phyloP scores from a whole-genome alignment of 2,888 invertebrate genomes.

The Tipula lateralis region DNA sequence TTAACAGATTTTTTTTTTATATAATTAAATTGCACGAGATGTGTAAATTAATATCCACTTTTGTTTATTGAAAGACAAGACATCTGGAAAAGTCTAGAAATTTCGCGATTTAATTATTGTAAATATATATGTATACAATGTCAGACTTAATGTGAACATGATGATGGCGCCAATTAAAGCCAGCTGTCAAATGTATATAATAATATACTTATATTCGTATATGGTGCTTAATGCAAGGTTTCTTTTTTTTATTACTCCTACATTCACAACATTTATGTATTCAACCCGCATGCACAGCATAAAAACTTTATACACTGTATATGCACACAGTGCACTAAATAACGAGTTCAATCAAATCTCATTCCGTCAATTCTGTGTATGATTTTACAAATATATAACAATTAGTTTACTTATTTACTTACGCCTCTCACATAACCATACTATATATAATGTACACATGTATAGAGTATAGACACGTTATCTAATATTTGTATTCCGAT shows the following conservation, averaged over 20 bases:
- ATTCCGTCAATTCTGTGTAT: not conserved
- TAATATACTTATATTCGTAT: not conserved
- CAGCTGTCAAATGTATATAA: not conserved
- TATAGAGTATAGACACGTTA: slow-evolving; percentile 24
- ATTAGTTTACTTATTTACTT: not conserved
- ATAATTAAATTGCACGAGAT: not conserved
- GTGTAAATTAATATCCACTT: not conserved
- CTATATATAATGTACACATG: not conserved
- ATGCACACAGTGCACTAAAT: not conserved
- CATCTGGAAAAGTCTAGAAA: not conserved
- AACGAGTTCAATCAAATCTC: not conserved
- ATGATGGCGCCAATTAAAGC: slow-evolving; percentile 11
- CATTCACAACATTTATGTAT: not conserved
- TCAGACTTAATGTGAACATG: not conserved
- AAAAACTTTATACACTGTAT: not conserved
- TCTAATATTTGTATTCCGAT: slow-evolving; percentile 2
- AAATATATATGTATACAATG: not conserved
- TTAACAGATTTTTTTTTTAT: not conserved
- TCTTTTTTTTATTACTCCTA: not conserved
- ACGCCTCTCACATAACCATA: not conserved
- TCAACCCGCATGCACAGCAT: not conserved
- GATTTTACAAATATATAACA: not conserved
- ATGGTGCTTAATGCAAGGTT: not conserved
- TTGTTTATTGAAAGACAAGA: not conserved
- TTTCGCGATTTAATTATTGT: not conserved